Evolutionary conservation across 2,113 vertebrate genomes (phyloP).

Genomic region (Phycodurus eques): DNA sequence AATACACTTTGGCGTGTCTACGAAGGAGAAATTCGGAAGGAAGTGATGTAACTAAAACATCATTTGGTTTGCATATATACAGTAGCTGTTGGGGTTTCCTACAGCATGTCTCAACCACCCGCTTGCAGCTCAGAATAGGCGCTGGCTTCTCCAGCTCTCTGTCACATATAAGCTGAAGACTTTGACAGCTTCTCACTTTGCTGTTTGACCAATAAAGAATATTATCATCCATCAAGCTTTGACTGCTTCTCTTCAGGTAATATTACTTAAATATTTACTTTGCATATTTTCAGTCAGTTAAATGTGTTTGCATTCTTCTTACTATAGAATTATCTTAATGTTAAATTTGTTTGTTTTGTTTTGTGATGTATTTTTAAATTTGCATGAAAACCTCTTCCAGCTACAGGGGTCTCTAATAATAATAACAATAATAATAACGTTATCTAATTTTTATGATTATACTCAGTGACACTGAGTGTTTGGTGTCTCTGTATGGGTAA

Average conservation of each 20-base stretch:
- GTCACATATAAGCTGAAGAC: conserved; percentile 10
- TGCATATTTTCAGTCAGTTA: background rate
- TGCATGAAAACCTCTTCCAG: background rate
- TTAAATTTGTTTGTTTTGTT: background rate
- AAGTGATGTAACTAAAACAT: conserved; percentile 60
- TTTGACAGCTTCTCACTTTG: conserved; percentile 14
- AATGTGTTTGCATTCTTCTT: background rate
- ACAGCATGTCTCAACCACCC: conserved; percentile 36
- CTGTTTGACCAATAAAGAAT: conserved; percentile 14
- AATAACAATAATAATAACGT: background rate
- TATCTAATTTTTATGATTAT: background rate
- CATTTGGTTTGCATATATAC: conserved; percentile 51
- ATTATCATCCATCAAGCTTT: conserved; percentile 7
- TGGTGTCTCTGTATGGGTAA: background rate
- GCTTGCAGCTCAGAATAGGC: conserved; percentile 23
- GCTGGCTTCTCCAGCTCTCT: conserved; percentile 20
- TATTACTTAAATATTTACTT: background rate
- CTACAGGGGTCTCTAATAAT: background rate
- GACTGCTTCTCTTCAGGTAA: background rate
- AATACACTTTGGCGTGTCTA: conserved; percentile 48
- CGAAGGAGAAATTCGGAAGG: conserved; percentile 48
- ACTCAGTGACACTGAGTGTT: background rate
- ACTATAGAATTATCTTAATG: background rate
- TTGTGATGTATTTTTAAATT: background rate
- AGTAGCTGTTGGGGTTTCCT: conserved; percentile 27